phyloP scores from a whole-genome alignment of 2,113 vertebrate genomes.

The Ctenodactylus gundi region DNA sequence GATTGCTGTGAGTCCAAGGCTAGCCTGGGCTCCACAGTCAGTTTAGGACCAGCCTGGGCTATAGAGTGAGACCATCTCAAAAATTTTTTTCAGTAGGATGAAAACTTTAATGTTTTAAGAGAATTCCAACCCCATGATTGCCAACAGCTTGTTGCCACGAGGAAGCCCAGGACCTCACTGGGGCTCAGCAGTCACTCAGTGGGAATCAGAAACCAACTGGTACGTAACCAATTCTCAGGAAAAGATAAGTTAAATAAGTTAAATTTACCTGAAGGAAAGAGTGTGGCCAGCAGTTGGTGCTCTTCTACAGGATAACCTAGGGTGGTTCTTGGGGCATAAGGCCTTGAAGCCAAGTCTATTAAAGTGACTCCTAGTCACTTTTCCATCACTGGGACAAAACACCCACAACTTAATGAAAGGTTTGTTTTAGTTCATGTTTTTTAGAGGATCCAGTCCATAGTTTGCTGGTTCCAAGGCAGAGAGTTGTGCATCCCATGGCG shows the following conservation, averaged over 20 bases:
- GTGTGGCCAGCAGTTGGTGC: neutral
- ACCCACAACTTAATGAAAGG: too few relatives aligned
- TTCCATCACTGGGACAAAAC: too few relatives aligned
- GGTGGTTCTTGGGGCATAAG: neutral
- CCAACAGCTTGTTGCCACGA: neutral
- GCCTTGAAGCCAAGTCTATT: neutral
- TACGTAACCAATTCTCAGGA: neutral
- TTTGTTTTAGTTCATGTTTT: too few relatives aligned
- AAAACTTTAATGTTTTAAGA: neutral
- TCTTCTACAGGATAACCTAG: neutral
- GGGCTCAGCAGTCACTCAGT: neutral
- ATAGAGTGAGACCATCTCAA: too few relatives aligned
- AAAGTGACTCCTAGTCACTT: too few relatives aligned
- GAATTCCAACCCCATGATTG: neutral
- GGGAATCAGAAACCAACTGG: neutral
- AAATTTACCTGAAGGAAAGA: neutral
- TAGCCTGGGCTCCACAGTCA: too few relatives aligned
- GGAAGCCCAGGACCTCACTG: neutral
- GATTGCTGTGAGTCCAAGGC: too few relatives aligned
- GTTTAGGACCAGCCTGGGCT: too few relatives aligned
- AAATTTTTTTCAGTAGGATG: too few relatives aligned
- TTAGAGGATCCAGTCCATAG: too few relatives aligned
- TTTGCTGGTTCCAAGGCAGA: too few relatives aligned
- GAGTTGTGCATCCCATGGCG: too few relatives aligned
- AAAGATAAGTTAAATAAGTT: neutral